Evolutionary conservation across 2,888 invertebrate species (phyloP), one percentile per base, ranked within the genome.

Genomic region (Ichneumoninae sp.): DNA sequence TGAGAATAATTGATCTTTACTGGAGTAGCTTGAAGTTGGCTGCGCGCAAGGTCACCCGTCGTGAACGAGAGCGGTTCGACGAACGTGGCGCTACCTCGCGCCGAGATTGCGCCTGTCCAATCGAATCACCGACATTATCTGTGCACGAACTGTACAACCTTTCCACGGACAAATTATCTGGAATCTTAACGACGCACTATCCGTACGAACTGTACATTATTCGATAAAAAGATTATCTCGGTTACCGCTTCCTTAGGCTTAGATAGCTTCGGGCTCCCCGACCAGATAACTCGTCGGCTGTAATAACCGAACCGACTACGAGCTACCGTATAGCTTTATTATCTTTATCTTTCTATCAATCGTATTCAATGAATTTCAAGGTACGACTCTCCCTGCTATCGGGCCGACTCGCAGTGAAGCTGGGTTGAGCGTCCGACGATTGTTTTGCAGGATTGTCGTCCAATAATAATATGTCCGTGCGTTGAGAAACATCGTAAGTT

Each of bases 1-100:
- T 87, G 87, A 89, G 86, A 90, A 91, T 89, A 90, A 92, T 92
- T 91, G 91, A 91, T 92, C 91, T 89, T 89, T 88, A 84, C 88
- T 60, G 68, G 73, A 78, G 76, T 44, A 19, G 13, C 50, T 26
- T 87, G 90, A 92, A 92, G 88, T 90, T 89, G 70, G 77, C 79
- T 71, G 75, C 83, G 74, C 52, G 13, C 22, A 65, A 76, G 6
- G 40, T 7, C 30, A 60, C 19, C 40, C 65, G 65, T 36, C 16
- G 13, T 13, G 75, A 75, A 75, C 2, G 6, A 75, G 75, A 65
- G 75, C 75, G 75, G 52, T 36, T 40, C 54, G 19, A 54, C 54
- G 22, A 8, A 3, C 54, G 54, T 3, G 3, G 54, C 54, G 54
- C 19, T 4, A 54, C 22, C 54, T 54, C 22, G 54, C 54, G 54